Percentiles rank a stretch among this genome's conserved stretches.
Conservation (phyloP, 92 coral and sea anemone species). For the Porites cylindrica region DNA sequence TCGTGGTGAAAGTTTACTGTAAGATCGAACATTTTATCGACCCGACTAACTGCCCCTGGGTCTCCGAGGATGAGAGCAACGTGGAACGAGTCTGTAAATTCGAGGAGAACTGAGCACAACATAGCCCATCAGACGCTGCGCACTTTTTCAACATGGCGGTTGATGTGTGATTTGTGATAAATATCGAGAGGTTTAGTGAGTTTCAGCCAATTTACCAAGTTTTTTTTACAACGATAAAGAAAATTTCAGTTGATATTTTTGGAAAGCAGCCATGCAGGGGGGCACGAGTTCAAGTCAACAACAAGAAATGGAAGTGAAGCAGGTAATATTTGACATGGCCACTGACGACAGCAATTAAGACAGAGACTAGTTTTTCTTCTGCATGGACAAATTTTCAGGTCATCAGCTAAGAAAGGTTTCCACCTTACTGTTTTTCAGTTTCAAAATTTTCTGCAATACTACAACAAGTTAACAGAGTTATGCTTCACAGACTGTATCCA, state of each 20-base stretch:
- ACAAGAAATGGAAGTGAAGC: conserved; percentile 46
- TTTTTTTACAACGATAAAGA: no score
- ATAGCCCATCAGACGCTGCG: conserved; percentile 23
- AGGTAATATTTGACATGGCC: conserved; percentile 3
- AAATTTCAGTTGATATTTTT: neutral
- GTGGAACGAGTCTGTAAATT: neutral
- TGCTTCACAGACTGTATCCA: conserved; percentile 97
- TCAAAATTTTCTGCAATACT: conserved; percentile 89
- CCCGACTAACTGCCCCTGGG: no score
- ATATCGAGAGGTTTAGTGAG: no score
- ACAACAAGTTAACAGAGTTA: conserved; percentile 92
- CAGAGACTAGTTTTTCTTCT: no score
- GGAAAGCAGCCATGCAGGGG: conserved; percentile 11
- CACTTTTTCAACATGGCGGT: conserved; percentile 33
- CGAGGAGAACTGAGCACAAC: conserved; percentile 10
- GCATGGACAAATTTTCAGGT: no score
- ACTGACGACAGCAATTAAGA: no score
- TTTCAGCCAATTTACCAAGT: no score
- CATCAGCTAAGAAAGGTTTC: neutral
- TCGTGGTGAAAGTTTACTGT: no score
- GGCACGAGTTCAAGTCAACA: conserved; percentile 22
- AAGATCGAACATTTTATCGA: no score
- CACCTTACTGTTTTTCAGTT: conserved; percentile 59
- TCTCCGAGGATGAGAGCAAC: neutral
- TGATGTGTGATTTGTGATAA: no score